Evolutionary conservation across 2,113 vertebrate genomes (phyloP).

Genomic region (Chelonoidis abingdonii): DNA sequence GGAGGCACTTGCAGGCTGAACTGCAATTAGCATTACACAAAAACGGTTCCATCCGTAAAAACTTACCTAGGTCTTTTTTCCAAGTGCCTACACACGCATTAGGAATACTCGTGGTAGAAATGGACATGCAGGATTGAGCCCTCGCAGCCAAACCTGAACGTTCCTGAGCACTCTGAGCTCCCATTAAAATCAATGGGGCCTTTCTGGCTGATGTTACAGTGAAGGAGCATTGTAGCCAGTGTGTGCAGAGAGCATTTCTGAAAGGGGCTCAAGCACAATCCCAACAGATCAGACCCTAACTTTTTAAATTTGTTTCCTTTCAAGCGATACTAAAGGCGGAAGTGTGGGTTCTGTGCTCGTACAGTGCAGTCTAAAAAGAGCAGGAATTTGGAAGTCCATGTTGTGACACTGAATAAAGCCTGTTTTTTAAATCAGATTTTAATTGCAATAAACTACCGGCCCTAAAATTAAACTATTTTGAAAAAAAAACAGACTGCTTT

Average conservation of each 20-base stretch:
- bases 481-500: background rate
- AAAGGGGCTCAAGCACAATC: background rate
- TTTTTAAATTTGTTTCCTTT: background rate
- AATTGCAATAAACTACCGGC: background rate
- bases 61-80: background rate
- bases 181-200: background rate
- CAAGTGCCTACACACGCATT: background rate
- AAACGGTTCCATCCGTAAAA: constrained; percentile 13
- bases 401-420: background rate
- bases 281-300: background rate
- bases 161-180: background rate
- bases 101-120: background rate
- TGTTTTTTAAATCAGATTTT: background rate
- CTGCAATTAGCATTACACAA: constrained; percentile 44
- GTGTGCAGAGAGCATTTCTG: background rate
- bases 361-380: background rate
- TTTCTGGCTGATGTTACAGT: accelerated
- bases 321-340: background rate
- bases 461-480: background rate
- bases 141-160: background rate
- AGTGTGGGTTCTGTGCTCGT: background rate
- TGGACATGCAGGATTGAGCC: background rate
- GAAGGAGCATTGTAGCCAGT: background rate
- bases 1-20: constrained; percentile 36
- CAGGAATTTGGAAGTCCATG: background rate